Base-by-base conservation (phyloP, 2,797 vertebrate genomes). In the Pogoniulus pusillus region DNA sequence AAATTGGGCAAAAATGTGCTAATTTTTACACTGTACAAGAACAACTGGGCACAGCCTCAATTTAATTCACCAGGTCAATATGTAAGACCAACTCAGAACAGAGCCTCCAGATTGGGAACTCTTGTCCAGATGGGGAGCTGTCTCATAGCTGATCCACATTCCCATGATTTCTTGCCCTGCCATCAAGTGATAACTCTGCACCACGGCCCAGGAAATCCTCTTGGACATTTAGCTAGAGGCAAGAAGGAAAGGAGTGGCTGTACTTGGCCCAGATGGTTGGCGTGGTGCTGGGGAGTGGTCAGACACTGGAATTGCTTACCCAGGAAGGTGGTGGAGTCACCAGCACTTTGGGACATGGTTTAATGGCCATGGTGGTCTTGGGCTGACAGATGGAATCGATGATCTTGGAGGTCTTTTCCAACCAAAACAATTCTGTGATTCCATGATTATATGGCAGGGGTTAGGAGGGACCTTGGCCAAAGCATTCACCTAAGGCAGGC, bases 221-320 rank as follows among this genome's bases (percentile, higher is more conserved):
- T n/a, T 19, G 43, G 37, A 82, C 26, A 24, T 70, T 74, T 20
- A 41, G 16, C 20, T 39, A 30, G 16, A 59, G 16, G 34, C n/a
- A 24, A 54, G 69, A n/a, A 64, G 16, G 39, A 54, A 43, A 69
- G 49, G 18, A 63, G 17, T 1, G 2, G 22, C 30, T 24, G 20
- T 39, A 8, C 20, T 16, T 49, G 27, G 24, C 9, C 4, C 0
- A 0, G 3, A 1, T 10, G 9, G 9, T 18, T 59, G 37, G 37
- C 45, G 26, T 55, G 34, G 34, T 45, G 26, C 29, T 71, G 27
- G 17, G 47, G 47, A 49, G 47, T 49, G 47, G 47, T 49, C 23
- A 49, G 47, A 23, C 47, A 24, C 47, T 49, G 47, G 47, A 49
- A 49, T 13, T 49, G 47, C 4, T 49, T 49, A 49, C 47, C 47